Evolutionary conservation across 1,140 invertebrate genomes (phyloP), one percentile per base, ranked within the genome.

Genomic region (Littorina saxatilis): DNA sequence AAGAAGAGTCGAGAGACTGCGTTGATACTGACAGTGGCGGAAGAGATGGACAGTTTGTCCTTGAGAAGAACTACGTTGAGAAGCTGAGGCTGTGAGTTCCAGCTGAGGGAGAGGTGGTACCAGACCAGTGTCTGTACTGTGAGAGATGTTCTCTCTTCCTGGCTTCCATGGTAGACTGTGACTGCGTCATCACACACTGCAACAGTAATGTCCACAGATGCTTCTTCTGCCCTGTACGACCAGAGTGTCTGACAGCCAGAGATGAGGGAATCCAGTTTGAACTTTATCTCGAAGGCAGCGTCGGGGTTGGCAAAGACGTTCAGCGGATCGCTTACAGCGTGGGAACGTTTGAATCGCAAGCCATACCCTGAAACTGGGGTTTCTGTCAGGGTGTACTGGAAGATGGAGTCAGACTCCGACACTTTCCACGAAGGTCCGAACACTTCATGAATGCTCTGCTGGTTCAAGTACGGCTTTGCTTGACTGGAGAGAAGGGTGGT

Each of bases 351-450:
- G 52, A 85, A 77, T 52, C 58, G n/a, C 1, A 88, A 40, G 15
- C 84, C 82, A 72, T 55, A 74, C 27, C 87, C 87, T 76, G 82
- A 83, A 40, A 68, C 29, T n/a, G 43, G 74, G 11, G 47, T 23
- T 17, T 74, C n/a, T 15, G 61, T 32, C 15, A 43, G 2, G 20
- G 80, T 47, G 13, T 72, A 75, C 11, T 37, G 20, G 47, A 87
- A 83, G 35, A 84, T 29, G n/a, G 84, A 83, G n/a, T 83, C 50
- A 13, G 73, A 27, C 40, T 52, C 29, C 7, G 66, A 1, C 17
- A 85, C 82, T n/a, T 75, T n/a, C 79, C 77, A 88, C 0, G 87
- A 88, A 11, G 77, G 66, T 3, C 82, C 87, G 80, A 84, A 88
- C 32, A 63, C 35, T 23, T 78, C 76, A 43, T 88, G 84, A 20